phyloP scores from a whole-genome alignment of 2,888 invertebrate genomes.

The Melieria omissa region DNA sequence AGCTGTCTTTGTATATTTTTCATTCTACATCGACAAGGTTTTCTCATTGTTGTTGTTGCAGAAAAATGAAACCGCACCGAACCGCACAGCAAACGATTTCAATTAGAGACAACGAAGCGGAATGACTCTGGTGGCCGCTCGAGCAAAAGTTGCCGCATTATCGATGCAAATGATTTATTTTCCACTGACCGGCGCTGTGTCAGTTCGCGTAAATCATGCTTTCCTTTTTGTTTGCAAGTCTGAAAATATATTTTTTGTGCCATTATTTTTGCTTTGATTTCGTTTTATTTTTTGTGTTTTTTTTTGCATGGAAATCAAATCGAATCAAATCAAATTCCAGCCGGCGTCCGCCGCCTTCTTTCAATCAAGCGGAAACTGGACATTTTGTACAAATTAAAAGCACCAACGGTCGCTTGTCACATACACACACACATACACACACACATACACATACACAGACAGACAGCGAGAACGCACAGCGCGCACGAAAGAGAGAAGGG shows the following conservation, averaged over 20 bases:
- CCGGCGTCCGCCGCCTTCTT: constrained; percentile 12
- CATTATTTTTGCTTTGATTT: constrained; percentile 13
- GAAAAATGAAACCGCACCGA: too few relatives aligned
- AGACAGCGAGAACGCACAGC: background rate
- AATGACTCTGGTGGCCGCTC: too few relatives aligned
- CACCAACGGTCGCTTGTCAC: background rate
- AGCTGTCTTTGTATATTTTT: too few relatives aligned
- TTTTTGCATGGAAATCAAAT: constrained; percentile 34
- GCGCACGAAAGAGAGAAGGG: background rate
- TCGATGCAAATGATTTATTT: constrained; percentile 18
- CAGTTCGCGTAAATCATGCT: constrained; percentile 29
- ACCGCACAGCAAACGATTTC: too few relatives aligned
- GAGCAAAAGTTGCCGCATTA: too few relatives aligned
- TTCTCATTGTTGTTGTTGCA: too few relatives aligned
- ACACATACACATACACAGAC: background rate
- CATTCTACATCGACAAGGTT: too few relatives aligned
- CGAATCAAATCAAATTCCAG: constrained; percentile 23
- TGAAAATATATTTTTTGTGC: background rate
- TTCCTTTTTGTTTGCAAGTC: background rate
- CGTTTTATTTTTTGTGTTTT: constrained; percentile 6
- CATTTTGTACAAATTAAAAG: constrained; percentile 34
- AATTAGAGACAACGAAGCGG: too few relatives aligned
- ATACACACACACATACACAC: too few relatives aligned
- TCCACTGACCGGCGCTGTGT: constrained; percentile 13
- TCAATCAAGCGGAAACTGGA: constrained; percentile 41